phyloP scores from a whole-genome alignment of 1,140 invertebrate species.

The Leptopilina clavipes region DNA sequence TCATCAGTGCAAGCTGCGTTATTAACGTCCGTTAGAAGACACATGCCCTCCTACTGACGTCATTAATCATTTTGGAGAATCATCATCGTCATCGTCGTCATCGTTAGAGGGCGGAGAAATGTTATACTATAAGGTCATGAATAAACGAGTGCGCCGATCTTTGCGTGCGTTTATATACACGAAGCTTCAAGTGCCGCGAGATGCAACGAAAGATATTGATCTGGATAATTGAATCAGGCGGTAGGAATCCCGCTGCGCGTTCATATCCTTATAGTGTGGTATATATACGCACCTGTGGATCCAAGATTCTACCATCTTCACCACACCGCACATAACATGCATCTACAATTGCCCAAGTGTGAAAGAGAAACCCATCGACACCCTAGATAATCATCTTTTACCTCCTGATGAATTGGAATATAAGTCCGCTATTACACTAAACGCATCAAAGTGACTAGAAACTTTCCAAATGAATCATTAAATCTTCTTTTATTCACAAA shows the following conservation, averaged over 20 bases:
- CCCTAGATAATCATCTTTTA: conserved; percentile 27
- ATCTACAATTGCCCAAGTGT: conserved; percentile 17
- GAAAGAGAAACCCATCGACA: conserved; percentile 30
- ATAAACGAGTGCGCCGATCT: conserved; percentile 39
- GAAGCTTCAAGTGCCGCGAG: conserved; percentile 14
- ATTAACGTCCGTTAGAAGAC: conserved; percentile 4
- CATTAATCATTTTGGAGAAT: conserved; percentile 52
- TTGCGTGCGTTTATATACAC: not conserved
- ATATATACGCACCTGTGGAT: conserved; percentile 29
- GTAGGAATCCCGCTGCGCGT: conserved; percentile 43
- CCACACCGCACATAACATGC: not conserved
- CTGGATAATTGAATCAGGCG: conserved; percentile 60
- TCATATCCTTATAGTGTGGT: not conserved
- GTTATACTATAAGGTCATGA: conserved; percentile 43
- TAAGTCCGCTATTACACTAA: no score
- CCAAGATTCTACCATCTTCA: conserved; percentile 24
- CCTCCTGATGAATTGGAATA: conserved; percentile 4
- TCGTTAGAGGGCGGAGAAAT: conserved; percentile 48
- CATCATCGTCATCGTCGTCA: conserved; percentile 45
- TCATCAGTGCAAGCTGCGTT: not conserved
- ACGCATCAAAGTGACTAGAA: no score
- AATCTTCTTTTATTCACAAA: no score
- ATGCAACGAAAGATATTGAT: conserved; percentile 48
- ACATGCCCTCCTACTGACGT: conserved; percentile 42
- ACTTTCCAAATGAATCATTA: no score